Evolutionary conservation across 2,888 invertebrate species (phyloP), one percentile per base, ranked within the genome.

Genomic region (Meiosimyza decipiens): DNA sequence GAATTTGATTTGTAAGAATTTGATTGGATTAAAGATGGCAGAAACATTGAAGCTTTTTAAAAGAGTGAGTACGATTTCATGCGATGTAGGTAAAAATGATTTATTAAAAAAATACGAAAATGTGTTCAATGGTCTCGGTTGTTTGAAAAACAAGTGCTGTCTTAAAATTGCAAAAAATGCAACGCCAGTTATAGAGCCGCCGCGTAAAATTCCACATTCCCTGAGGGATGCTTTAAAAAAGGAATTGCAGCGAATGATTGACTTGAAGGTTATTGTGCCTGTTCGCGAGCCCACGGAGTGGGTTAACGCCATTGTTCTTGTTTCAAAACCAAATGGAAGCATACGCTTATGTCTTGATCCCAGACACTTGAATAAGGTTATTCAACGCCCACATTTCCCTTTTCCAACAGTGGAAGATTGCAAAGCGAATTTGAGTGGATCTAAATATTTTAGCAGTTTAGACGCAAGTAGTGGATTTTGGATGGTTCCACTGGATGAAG

Each of bases 391-490:
- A 7, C 73, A 72, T 72, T 75, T 51, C 62, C 55, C 65, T n/a
- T 71, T 76, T 63, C 71, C 74, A 18, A 73, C 72, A 47, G 60
- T 76, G 63, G 73, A 73, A 28, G 72, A 73, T 28, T 72, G 71
- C 7, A 72, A 67, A 13, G 66, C 75, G 12, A 69, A 73, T 70
- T 59, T 74, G 55, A 65, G 18, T 55, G 73, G 66, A 2, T 68
- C 71, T 22, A 75, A 67, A 60, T 49, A 63, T 59, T 73, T 71
- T 52, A 72, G 71, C 28, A 65, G 74, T 12, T 49, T 77, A 50
- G 75, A 75, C 57, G 77, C 74, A 12, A 74, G 68, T 73, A 72
- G 71, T 13, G 74, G 79, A 60, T 73, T 77, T 55, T 28, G 3
- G 28, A 28, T 28, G 28, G 28, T 28, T 28, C 28, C 3, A 28